Evolutionary conservation across 2,888 invertebrate genomes (phyloP), one percentile per base, ranked within the genome.

Genomic region (Helleia helle): DNA sequence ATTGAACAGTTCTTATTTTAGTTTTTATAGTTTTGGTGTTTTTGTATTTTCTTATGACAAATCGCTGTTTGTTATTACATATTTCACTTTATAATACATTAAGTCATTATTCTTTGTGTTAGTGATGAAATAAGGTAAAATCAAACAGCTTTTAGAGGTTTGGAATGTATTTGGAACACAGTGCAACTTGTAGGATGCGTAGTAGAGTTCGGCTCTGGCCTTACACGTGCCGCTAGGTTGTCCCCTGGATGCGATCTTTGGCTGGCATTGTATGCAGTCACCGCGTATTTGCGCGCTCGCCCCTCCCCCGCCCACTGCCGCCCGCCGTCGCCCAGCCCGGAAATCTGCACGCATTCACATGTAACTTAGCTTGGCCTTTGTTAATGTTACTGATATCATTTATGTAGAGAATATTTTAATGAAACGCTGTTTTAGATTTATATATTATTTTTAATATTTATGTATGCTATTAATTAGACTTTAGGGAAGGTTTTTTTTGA

Each of bases 191-290:
- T 31, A 39, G 41, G 40, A 28, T 30, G 40, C 29, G 24, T 18
- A 27, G 41, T 54, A 42, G 17, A 72, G 59, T 83, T 65, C 79
- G 73, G 56, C 65, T 54, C 83, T 73, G 80, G 55, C 49, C 62
- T 80, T 84, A 83, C 83, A 84, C 83, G 83, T 81, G 83, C 75
- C 83, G 72, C 65, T 52, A 55, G 62, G 65, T 68, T 70, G 66
- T 72, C 63, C 58, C 67, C 70, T 74, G 74, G 79, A 80, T 81
- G 81, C 80, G 81, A 75, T 76, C 71, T 73, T 74, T 71, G 73
- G 71, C 77, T 72, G 73, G 67, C 77, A 76, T 79, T 81, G 83
- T 79, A 80, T 84, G 83, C 83, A 80, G 67, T 65, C 56, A 54
- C 56, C 54, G 61, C 48, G 72, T 73, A 72, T 76, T 76, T 74